Base-by-base conservation (phyloP, 2,797 vertebrate species). In the Lophius americanus region DNA sequence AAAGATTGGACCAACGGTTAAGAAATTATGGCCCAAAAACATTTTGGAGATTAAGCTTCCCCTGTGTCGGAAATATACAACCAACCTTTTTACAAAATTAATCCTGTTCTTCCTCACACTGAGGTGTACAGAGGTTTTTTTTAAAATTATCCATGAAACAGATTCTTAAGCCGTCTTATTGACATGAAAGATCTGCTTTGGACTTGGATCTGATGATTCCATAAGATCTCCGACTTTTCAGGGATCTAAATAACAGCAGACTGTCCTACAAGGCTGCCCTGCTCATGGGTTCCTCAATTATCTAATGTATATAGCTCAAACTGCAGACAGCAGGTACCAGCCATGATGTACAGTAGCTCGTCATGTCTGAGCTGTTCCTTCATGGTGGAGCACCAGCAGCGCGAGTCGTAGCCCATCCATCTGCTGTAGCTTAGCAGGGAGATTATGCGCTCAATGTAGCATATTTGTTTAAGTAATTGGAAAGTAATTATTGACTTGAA, bases 381-480 rank as follows among this genome's bases (percentile, higher is more conserved):
- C 60, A 60, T 76, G 79, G 61, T 42, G 67, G 76, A 62, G 52
- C 58, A 43, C 64, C 5, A 33, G 23, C 23, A 68, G 58, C 7
- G 42, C 61, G 3, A 66, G 68, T 70, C 53, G 44, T 51, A 67
- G 80, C 75, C 73, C 84, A 87, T 93, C 91, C 92, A 93, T 93
- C 93, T 93, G 92, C 88, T 89, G 78, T 77, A 84, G 81, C 84
- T 91, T 89, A 90, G 81, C 72, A 51, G 91, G 89, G 83, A 91
- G 92, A 94, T 94, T 94, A 94, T 90, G 82, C 74, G 64, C 91
- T 93, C 91, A 92, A 93, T 93, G 93, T 93, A 86, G 91, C 91
- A 81, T 92, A 85, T 93, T 93, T 92, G 90, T 91, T 91, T 85
- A 91, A 91, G 90, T 92, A 93, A 93, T 93, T 93, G 90, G 91